Conservation (phyloP, 2,113 vertebrate species). For the Coregonus clupeaformis region DNA sequence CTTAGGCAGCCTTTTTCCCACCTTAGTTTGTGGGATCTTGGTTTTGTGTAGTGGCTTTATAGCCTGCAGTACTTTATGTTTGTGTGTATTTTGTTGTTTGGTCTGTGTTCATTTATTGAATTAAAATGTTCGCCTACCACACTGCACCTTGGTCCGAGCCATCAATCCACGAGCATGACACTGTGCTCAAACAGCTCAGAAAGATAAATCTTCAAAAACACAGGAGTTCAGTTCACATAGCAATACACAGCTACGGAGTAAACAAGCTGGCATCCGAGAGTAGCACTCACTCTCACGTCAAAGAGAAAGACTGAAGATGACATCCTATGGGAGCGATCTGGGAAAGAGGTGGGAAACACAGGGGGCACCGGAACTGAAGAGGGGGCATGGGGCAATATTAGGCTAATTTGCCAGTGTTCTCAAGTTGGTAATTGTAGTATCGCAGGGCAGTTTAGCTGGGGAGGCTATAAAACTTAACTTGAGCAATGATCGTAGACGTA, state of each 20-base stretch:
- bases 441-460: not conserved
- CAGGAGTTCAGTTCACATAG: not conserved
- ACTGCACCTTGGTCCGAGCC: too few species aligned
- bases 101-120: too few species aligned
- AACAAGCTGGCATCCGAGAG: not conserved
- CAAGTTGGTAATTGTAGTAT: too few species aligned
- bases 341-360: not conserved
- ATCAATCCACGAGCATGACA: too few species aligned
- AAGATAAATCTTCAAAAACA: not conserved
- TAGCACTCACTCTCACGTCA: not conserved
- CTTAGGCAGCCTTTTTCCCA: too few species aligned
- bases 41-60: too few species aligned
- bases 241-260: not conserved
- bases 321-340: not conserved
- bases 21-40: too few species aligned
- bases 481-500: not conserved
- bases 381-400: not conserved
- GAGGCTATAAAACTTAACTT: not conserved
- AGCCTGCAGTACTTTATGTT: too few species aligned
- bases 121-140: too few species aligned
- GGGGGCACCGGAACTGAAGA: not conserved
- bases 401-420: not conserved
- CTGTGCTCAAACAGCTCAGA: not conserved
- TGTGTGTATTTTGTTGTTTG: too few species aligned
- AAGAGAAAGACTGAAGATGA: not conserved